These are phyloP conservation scores for Synaphobranchus kaupii DNA, from an alignment of 2,797 vertebrate genomes.

Conservation along the genomic window DNA sequence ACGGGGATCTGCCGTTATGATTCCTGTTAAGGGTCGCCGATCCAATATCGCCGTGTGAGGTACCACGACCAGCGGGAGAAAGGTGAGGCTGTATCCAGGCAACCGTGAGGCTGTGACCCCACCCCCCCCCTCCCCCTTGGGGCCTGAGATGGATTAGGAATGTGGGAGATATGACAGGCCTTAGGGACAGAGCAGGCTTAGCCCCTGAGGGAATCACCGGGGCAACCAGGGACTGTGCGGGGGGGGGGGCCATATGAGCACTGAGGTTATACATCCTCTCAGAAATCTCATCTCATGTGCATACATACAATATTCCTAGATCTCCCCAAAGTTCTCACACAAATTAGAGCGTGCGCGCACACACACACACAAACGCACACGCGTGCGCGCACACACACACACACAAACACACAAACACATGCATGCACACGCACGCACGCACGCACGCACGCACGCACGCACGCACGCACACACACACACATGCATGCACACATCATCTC, in stretches of 20 bases:
- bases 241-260: background rate
- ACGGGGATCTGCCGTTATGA: constrained; percentile 13
- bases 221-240: background rate
- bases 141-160: constrained; percentile 49
- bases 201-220: constrained; percentile 30
- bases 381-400: too few relatives aligned
- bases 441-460: too few relatives aligned
- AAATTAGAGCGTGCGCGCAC: too few relatives aligned
- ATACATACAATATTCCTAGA: too few relatives aligned
- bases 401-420: too few relatives aligned
- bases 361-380: too few relatives aligned
- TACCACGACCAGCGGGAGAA: background rate
- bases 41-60: constrained; percentile 26
- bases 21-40: background rate
- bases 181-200: constrained; percentile 56
- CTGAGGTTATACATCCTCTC: background rate
- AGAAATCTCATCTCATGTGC: background rate
- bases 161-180: constrained; percentile 42
- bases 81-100: constrained; percentile 33
- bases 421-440: too few relatives aligned
- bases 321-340: too few relatives aligned
- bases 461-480: too few relatives aligned
- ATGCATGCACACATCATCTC: too few relatives aligned
- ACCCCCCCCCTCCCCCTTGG: background rate
- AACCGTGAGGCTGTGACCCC: constrained; percentile 4